Evolutionary conservation across 2,113 vertebrate species (phyloP).

Genomic region (Pygathrix nemaeus): DNA sequence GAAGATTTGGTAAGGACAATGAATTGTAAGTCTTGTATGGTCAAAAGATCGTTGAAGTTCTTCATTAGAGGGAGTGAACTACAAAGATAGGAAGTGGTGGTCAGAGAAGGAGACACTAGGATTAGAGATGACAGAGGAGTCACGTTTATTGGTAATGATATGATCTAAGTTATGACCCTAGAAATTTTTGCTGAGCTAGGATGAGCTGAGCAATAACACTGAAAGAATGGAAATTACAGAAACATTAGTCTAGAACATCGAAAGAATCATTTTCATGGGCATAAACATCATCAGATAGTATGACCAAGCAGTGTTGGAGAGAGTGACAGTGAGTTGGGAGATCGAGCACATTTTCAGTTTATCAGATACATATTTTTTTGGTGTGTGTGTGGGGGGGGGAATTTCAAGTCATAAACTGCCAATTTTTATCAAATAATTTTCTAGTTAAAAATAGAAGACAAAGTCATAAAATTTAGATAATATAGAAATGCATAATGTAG

Average conservation of each 20-base stretch:
- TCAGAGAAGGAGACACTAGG: not conserved
- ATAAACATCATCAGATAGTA: not conserved
- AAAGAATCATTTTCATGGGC: not conserved
- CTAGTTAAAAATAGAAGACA: not conserved
- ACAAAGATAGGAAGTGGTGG: not conserved
- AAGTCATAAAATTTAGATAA: not conserved
- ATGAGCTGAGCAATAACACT: not conserved
- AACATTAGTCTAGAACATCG: not conserved
- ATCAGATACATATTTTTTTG: not conserved
- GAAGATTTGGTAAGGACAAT: not conserved
- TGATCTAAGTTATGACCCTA: fast-evolving
- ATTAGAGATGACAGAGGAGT: not conserved
- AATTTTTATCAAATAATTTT: not conserved
- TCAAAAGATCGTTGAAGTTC: not conserved
- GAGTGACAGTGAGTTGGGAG: not conserved
- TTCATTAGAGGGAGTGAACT: not conserved
- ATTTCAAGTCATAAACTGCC: not conserved
- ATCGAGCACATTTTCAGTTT: not conserved
- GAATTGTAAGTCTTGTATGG: not conserved
- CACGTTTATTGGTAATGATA: not conserved
- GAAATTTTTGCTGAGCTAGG: not conserved
- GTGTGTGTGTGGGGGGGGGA: not conserved
- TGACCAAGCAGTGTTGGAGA: not conserved
- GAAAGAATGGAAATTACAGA: not conserved
- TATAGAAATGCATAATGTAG: not conserved